Percentiles rank a stretch among this genome's conserved stretches.
Conservation (phyloP, 2,888 invertebrate species). For the Meganola albula region DNA sequence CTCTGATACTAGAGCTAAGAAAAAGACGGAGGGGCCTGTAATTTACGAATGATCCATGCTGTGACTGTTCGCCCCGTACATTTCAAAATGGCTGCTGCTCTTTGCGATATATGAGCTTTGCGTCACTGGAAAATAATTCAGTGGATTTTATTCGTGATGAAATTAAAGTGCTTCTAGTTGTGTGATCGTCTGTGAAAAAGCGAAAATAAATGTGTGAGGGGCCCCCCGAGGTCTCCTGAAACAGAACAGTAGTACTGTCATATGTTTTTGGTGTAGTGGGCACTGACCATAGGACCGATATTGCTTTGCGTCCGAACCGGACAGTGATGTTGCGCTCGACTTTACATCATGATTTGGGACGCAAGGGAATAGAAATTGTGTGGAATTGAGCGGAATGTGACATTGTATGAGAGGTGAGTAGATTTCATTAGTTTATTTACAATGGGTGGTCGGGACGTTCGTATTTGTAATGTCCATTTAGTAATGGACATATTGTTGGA, state of each 20-base stretch:
- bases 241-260: constrained; percentile 67
- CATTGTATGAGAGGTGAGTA: constrained; percentile 76
- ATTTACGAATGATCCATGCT: constrained; percentile 76
- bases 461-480: constrained; percentile 49
- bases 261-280: constrained; percentile 75
- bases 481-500: constrained; percentile 62
- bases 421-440: constrained; percentile 67
- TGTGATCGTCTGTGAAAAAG: constrained; percentile 60
- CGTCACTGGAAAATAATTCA: constrained; percentile 78
- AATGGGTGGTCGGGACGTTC: constrained; percentile 53
- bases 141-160: constrained; percentile 63
- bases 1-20: constrained; percentile 42
- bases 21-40: constrained; percentile 53
- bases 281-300: constrained; percentile 74
- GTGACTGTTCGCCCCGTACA: constrained; percentile 78
- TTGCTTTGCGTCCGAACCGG: constrained; percentile 72
- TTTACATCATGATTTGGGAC: constrained; percentile 71
- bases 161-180: constrained; percentile 59
- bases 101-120: constrained; percentile 79
- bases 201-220: constrained; percentile 50
- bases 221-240: constrained; percentile 50
- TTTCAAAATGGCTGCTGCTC: constrained; percentile 80
- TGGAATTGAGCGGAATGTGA: constrained; percentile 77
- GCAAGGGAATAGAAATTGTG: constrained; percentile 65
- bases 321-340: constrained; percentile 70